phyloP scores from a whole-genome alignment of 1,140 invertebrate species.

The Drosophila equinoxialis region DNA sequence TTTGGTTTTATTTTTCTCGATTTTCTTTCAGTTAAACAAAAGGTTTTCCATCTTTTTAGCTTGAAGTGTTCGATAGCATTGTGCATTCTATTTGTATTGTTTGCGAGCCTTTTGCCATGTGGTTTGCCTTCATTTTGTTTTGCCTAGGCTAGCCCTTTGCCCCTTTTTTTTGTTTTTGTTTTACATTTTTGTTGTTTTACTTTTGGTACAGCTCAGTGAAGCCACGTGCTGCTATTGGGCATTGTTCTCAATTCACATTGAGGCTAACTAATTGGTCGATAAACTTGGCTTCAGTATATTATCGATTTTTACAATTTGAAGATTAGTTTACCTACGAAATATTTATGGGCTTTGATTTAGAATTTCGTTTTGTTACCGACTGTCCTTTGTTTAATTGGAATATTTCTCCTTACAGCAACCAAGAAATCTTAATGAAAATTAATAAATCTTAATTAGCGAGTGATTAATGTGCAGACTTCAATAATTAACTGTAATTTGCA shows the following conservation, averaged over 20 bases:
- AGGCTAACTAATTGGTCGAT: slow-evolving; percentile 55
- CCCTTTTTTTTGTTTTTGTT: background rate
- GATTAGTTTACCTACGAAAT: background rate
- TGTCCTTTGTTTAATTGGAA: background rate
- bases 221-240: slow-evolving; percentile 5
- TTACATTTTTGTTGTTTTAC: no score
- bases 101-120: slow-evolving; percentile 6
- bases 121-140: background rate
- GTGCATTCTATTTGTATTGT: slow-evolving; percentile 35
- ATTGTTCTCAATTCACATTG: slow-evolving; percentile 30
- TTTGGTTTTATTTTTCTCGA: slow-evolving; percentile 37
- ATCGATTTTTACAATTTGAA: slow-evolving; percentile 10
- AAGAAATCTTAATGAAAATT: no score
- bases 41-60: slow-evolving; percentile 28
- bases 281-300: slow-evolving; percentile 10
- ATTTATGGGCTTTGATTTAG: slow-evolving; percentile 1
- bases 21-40: slow-evolving; percentile 37
- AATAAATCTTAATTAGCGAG: no score
- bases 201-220: background rate
- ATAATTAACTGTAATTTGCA: no score
- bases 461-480: no score
- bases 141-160: slow-evolving; percentile 14
- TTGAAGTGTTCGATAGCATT: slow-evolving; percentile 45
- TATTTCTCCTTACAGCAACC: no score
- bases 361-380: background rate